These are phyloP conservation scores for Crotalus helleri DNA, from an alignment of 2,113 vertebrate genomes.

Conservation along the genomic window DNA sequence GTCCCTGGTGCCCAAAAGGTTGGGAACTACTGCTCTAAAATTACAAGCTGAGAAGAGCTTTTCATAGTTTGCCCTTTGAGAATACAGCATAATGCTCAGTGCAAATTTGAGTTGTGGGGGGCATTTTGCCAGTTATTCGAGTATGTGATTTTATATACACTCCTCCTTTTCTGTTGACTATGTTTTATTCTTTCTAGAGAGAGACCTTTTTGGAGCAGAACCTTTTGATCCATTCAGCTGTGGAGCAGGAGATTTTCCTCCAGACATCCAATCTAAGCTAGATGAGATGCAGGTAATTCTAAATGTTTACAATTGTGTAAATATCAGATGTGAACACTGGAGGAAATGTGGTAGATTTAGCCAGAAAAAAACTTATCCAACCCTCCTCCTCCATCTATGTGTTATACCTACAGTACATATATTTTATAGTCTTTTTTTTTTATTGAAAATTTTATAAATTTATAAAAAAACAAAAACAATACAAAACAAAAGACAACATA, in stretches of 20 bases:
- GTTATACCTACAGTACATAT: not conserved
- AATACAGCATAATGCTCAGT: rapidly evolving
- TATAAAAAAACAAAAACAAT: no score
- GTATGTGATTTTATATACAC: not conserved
- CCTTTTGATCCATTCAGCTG: constrained; percentile 98
- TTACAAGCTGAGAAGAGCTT: not conserved
- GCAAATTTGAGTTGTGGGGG: not conserved
- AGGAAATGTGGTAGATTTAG: not conserved
- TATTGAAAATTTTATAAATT: no score
- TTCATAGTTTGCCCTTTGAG: not conserved
- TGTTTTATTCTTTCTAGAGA: constrained; percentile 75
- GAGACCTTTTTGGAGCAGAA: constrained; percentile 94
- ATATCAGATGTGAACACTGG: not conserved
- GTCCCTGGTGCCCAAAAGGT: no score
- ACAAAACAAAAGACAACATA: no score
- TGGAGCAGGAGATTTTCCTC: constrained; percentile 90
- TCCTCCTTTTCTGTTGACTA: constrained; percentile 28
- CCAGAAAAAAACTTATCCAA: not conserved
- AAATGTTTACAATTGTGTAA: constrained; percentile 21
- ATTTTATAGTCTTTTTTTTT: not conserved
- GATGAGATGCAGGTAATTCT: constrained; percentile 97
- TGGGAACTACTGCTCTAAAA: not conserved
- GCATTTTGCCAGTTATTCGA: not conserved
- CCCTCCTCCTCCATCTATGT: not conserved
- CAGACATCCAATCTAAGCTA: constrained; percentile 95